Conservation (phyloP, 2,888 invertebrate species). For the Tetragonula carbonaria region DNA sequence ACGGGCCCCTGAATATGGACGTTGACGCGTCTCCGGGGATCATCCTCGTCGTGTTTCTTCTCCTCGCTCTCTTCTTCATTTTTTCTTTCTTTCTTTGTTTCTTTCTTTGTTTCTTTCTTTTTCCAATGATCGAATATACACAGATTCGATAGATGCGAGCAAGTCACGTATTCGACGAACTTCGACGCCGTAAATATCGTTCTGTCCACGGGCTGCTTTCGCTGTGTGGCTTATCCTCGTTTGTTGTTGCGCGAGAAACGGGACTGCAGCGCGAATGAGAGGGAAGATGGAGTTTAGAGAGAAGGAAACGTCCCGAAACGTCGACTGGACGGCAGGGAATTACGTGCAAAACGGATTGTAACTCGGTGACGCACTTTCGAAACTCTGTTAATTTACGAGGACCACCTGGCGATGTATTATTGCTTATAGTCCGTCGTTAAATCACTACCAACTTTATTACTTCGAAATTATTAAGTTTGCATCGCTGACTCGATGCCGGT, state of each 20-base stretch:
- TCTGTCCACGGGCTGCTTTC: background rate
- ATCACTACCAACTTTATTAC: slow-evolving; percentile 42
- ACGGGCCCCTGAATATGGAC: slow-evolving; percentile 54
- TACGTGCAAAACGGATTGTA: slow-evolving; percentile 28
- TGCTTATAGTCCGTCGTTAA: slow-evolving; percentile 57
- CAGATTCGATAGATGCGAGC: slow-evolving; percentile 3
- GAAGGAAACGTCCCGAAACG: slow-evolving; percentile 3
- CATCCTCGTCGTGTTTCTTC: slow-evolving; percentile 34
- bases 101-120: background rate
- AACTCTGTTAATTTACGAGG: slow-evolving; percentile 51
- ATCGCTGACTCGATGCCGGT: slow-evolving; percentile 10
- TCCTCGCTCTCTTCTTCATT: background rate
- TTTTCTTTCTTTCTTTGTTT: background rate
- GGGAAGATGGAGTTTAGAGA: background rate
- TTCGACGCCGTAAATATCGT: slow-evolving; percentile 15
- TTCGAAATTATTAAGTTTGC: slow-evolving; percentile 38
- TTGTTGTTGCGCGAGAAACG: slow-evolving; percentile 13
- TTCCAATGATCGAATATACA: slow-evolving; percentile 9
- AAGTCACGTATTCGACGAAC: background rate
- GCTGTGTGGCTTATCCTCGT: background rate
- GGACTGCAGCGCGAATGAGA: background rate
- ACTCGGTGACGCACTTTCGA: slow-evolving; percentile 58
- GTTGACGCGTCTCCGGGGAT: slow-evolving; percentile 52
- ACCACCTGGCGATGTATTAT: slow-evolving; percentile 60
- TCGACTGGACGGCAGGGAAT: slow-evolving; percentile 7